phyloP scores from a whole-genome alignment of 2,888 invertebrate genomes.

The Ormyrus labotus region DNA sequence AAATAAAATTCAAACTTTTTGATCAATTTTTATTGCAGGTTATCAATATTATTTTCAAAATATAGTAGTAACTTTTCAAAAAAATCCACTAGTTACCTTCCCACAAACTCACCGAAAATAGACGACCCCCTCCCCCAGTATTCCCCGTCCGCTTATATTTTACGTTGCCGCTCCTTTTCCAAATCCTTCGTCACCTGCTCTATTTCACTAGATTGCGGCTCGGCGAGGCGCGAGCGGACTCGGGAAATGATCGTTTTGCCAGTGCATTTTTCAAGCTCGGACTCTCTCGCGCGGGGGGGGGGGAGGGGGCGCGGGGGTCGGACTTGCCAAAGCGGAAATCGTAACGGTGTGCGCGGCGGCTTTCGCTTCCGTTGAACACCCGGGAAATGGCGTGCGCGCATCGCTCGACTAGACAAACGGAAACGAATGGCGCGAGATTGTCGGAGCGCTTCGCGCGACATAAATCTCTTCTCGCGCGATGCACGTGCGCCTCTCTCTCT shows the following conservation, averaged over 20 bases:
- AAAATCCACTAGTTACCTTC: too few relatives aligned
- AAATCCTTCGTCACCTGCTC: not conserved
- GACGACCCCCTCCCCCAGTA: not conserved
- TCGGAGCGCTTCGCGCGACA: conserved; percentile 55
- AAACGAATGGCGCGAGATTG: conserved; percentile 57
- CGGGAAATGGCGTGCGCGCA: conserved; percentile 10
- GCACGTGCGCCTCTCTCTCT: too few relatives aligned
- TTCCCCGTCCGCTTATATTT: not conserved
- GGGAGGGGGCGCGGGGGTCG: too few relatives aligned
- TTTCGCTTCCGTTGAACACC: conserved; percentile 21
- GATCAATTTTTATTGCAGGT: too few relatives aligned
- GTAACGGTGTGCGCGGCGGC: conserved; percentile 36
- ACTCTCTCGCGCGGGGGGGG: too few relatives aligned
- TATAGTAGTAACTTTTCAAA: too few relatives aligned
- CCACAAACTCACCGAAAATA: too few relatives aligned
- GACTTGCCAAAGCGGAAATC: conserved; percentile 19
- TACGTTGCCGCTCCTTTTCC: not conserved
- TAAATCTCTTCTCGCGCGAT: conserved; percentile 60
- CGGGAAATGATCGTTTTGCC: conserved; percentile 16
- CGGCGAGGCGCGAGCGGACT: too few relatives aligned
- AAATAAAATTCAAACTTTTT: too few relatives aligned
- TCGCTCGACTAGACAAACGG: conserved; percentile 46
- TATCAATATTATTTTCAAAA: too few relatives aligned
- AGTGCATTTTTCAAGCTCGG: conserved; percentile 43
- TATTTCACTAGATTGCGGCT: conserved; percentile 9